phyloP scores from a whole-genome alignment of 2,888 invertebrate genomes.

The Hemicrepidius hirtus region DNA sequence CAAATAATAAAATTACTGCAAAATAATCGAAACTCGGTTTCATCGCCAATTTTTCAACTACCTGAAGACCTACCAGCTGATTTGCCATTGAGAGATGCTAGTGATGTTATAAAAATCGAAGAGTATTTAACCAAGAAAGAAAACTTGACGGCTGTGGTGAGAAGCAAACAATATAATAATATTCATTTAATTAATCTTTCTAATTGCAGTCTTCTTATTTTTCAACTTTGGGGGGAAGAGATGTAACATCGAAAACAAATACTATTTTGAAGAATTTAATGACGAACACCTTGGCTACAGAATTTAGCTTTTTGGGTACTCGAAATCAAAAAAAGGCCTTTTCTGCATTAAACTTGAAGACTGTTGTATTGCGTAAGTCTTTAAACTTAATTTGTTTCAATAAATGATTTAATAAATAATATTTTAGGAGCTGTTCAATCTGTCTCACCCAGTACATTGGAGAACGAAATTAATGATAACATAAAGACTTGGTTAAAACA shows the following conservation, averaged over 20 bases:
- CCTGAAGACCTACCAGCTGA: background rate
- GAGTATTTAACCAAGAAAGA: background rate
- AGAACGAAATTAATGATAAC: too few relatives aligned
- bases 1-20: constrained; percentile 3
- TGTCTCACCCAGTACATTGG: too few relatives aligned
- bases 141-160: background rate
- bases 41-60: background rate
- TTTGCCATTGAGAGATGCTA: background rate
- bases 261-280: constrained; percentile 9
- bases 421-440: too few relatives aligned
- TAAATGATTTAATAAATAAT: too few relatives aligned
- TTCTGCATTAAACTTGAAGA: too few relatives aligned
- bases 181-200: too few relatives aligned
- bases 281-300: too few relatives aligned
- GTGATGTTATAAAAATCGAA: background rate
- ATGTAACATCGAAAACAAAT: constrained; percentile 9
- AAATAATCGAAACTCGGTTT: background rate
- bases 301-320: too few relatives aligned
- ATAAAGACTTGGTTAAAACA: too few relatives aligned
- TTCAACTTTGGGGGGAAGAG: constrained; percentile 8
- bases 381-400: too few relatives aligned
- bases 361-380: too few relatives aligned
- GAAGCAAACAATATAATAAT: background rate
- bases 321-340: too few relatives aligned
- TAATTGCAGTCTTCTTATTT: constrained; percentile 6